Conservation (phyloP, 2,113 vertebrate genomes). For the Loxodonta africana region DNA sequence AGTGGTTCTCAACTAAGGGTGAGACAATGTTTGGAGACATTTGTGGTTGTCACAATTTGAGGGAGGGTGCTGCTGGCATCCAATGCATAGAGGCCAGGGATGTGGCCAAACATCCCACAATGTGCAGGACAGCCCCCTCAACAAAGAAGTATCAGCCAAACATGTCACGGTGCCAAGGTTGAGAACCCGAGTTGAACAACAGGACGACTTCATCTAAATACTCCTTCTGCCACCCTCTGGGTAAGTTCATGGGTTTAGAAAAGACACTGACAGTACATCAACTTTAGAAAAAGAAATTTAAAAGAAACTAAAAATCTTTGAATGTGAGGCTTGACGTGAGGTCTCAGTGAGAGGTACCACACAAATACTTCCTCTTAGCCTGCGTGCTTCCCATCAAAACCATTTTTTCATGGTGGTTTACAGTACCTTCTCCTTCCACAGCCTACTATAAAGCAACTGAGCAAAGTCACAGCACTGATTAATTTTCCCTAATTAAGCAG, state of each 20-base stretch:
- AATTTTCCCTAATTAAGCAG: not conserved
- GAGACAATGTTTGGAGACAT: not conserved
- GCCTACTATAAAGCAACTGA: not conserved
- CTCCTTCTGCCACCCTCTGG: not conserved
- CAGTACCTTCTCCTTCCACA: not conserved
- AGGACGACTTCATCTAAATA: not conserved
- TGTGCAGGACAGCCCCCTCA: not conserved
- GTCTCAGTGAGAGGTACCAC: not conserved
- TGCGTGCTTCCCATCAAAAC: too few relatives aligned
- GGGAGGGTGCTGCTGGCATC: not conserved
- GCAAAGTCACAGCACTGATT: not conserved
- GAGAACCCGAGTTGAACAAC: not conserved
- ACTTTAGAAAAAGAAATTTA: not conserved
- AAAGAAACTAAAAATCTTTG: not conserved
- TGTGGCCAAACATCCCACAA: too few relatives aligned
- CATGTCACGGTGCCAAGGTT: not conserved
- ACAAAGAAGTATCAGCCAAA: not conserved
- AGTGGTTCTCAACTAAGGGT: not conserved
- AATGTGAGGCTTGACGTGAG: not conserved
- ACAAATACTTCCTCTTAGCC: fast-evolving
- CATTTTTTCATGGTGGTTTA: not conserved
- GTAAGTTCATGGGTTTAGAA: fast-evolving
- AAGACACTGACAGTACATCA: not conserved
- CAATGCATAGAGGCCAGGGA: not conserved
- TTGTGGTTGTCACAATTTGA: not conserved